Percentiles rank a stretch among this genome's conserved stretches.
Conservation (phyloP, 2,888 invertebrate species). For the Alcis repandata region DNA sequence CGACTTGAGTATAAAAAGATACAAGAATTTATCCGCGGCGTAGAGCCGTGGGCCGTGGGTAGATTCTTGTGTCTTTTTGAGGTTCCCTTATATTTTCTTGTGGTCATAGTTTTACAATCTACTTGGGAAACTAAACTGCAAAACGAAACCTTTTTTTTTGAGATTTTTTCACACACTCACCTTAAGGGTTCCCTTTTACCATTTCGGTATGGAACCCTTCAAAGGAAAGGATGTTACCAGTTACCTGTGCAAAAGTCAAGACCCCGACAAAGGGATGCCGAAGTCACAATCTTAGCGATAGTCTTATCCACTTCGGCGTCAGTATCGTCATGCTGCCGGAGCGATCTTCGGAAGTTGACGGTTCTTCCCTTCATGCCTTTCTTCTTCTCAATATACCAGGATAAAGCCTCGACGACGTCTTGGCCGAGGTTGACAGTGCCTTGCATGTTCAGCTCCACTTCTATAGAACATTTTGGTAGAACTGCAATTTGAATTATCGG, state of each 20-base stretch:
- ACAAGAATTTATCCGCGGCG: too few relatives aligned
- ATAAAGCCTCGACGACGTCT: constrained; percentile 66
- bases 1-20: too few relatives aligned
- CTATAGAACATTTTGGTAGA: constrained; percentile 35
- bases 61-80: too few relatives aligned
- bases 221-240: too few relatives aligned
- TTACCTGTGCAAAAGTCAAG: constrained; percentile 59
- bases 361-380: too few relatives aligned
- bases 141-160: too few relatives aligned
- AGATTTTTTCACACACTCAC: too few relatives aligned
- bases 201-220: too few relatives aligned
- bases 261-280: constrained; percentile 61
- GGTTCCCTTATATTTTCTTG: too few relatives aligned
- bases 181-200: too few relatives aligned
- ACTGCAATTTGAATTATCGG: constrained; percentile 33
- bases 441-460: constrained; percentile 71
- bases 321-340: not conserved
- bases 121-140: too few relatives aligned
- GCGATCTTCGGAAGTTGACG: constrained; percentile 18
- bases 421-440: constrained; percentile 70
- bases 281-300: constrained; percentile 55
- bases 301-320: constrained; percentile 42
- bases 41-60: too few relatives aligned
- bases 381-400: constrained; percentile 54
- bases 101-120: not conserved